Conservation (phyloP, 2,888 invertebrate species). For the Cylloceria caligata region DNA sequence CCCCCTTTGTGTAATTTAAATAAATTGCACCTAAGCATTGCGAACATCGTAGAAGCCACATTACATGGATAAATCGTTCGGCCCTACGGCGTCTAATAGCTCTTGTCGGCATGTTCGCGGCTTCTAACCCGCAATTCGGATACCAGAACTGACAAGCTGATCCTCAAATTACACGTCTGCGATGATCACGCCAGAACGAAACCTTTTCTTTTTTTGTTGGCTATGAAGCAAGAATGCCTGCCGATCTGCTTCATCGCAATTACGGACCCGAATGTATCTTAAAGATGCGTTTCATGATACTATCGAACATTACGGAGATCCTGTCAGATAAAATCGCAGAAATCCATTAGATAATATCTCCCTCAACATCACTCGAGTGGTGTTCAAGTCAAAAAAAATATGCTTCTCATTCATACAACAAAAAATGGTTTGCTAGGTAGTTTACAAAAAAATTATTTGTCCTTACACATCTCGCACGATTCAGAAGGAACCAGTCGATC, state of each 20-base stretch:
- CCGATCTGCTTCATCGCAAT: not conserved
- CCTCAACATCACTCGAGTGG: too few species aligned
- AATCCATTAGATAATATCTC: too few species aligned
- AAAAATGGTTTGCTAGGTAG: too few species aligned
- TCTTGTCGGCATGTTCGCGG: conserved; percentile 26
- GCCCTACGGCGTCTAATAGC: conserved; percentile 39
- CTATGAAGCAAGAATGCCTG: not conserved
- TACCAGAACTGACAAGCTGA: conserved; percentile 42
- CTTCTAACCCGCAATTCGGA: conserved; percentile 64
- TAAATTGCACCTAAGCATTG: not conserved
- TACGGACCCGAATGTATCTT: not conserved
- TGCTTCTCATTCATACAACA: too few species aligned
- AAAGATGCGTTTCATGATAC: not conserved
- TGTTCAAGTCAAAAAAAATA: too few species aligned
- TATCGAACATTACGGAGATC: not conserved
- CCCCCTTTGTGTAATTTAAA: not conserved
- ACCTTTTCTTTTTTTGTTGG: not conserved
- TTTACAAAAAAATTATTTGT: too few species aligned
- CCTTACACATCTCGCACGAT: too few species aligned
- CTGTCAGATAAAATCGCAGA: too few species aligned
- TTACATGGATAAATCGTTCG: conserved; percentile 33
- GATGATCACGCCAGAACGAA: conserved; percentile 20
- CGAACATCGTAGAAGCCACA: conserved; percentile 41
- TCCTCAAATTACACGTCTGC: conserved; percentile 69
- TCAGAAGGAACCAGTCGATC: too few species aligned